phyloP scores from a whole-genome alignment of 2,113 vertebrate species.

The Amblyornis subalaris region DNA sequence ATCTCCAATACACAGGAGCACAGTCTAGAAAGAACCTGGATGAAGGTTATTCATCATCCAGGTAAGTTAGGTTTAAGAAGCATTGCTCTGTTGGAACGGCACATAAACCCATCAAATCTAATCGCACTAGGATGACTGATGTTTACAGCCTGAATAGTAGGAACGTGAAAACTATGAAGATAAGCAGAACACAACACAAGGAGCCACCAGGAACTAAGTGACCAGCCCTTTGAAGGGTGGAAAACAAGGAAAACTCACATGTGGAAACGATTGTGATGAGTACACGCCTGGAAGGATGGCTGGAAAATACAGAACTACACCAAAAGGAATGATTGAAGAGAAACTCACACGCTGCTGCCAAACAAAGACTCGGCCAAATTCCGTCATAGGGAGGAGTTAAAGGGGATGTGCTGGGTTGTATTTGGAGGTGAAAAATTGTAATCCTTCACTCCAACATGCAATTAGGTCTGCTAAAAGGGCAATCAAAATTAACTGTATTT shows the following conservation, averaged over 20 bases:
- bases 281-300: neutral
- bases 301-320: constrained; percentile 37
- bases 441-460: neutral
- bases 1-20: neutral
- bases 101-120: neutral
- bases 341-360: neutral
- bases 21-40: neutral
- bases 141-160: neutral
- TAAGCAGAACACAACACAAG: neutral
- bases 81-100: neutral
- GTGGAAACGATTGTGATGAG: constrained; percentile 11
- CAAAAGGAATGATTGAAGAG: neutral
- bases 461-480: neutral
- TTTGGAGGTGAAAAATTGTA: neutral
- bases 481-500: neutral
- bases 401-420: neutral
- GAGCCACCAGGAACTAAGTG: neutral
- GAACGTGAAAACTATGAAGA: neutral
- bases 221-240: neutral
- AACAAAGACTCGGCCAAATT: neutral
- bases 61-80: neutral
- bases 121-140: neutral
- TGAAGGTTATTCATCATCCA: neutral
- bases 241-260: neutral
- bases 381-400: neutral